Evolutionary conservation across 2,888 invertebrate species (phyloP).

Genomic region (Parnassius apollo): DNA sequence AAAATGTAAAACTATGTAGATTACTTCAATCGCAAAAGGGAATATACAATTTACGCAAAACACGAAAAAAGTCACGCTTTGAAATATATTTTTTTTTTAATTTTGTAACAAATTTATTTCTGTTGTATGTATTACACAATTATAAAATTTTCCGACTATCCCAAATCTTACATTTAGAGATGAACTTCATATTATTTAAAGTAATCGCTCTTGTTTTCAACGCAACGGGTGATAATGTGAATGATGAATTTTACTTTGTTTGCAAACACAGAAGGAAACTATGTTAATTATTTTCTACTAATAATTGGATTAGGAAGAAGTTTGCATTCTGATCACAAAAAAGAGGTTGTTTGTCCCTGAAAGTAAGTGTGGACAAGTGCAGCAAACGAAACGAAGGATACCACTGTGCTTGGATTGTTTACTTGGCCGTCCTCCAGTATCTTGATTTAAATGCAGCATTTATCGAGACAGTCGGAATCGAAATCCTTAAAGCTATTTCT

Average conservation of each 20-base stretch:
- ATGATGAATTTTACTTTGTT: not conserved
- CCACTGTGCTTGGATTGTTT: conserved; percentile 40
- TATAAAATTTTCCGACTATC: too few relatives aligned
- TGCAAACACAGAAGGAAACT: conserved; percentile 13
- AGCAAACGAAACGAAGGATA: conserved; percentile 62
- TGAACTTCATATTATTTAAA: too few relatives aligned
- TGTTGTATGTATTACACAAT: too few relatives aligned
- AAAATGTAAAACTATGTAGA: conserved; percentile 20
- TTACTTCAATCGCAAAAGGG: conserved; percentile 19
- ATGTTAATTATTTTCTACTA: conserved; percentile 26
- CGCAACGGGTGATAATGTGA: too few relatives aligned
- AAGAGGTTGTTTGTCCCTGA: conserved; percentile 67
- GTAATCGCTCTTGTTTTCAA: too few relatives aligned
- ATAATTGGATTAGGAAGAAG: conserved; percentile 41
- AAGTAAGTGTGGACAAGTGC: conserved; percentile 70
- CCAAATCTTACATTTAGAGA: too few relatives aligned
- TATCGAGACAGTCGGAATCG: conserved; percentile 46
- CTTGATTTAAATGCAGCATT: conserved; percentile 68
- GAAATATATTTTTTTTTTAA: too few relatives aligned
- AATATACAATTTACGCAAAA: conserved; percentile 12
- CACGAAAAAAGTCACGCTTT: too few relatives aligned
- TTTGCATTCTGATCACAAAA: conserved; percentile 61
- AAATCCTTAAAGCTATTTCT: conserved; percentile 31
- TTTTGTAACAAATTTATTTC: too few relatives aligned
- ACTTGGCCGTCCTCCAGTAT: conserved; percentile 64